A percentile compares a stretch with the other conserved stretches of the same genome.
Evolutionary conservation across 2,797 vertebrate genomes (phyloP).

Genomic region (Thunnus albacares): DNA sequence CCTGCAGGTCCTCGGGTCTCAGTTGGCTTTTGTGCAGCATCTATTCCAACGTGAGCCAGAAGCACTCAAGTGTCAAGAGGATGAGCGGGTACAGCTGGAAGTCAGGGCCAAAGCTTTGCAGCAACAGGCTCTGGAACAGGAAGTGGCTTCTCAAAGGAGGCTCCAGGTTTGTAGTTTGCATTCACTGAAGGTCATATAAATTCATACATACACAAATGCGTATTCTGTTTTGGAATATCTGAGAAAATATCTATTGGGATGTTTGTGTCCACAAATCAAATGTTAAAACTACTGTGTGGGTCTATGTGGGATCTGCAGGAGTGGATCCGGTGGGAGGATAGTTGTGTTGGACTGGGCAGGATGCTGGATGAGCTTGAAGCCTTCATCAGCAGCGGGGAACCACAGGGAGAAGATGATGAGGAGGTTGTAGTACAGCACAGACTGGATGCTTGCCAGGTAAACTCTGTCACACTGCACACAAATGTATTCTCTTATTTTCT

Average conservation of each 20-base stretch:
- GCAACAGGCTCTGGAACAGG: slow-evolving; percentile 82
- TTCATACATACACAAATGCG: slow-evolving; percentile 36
- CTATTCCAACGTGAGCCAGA: slow-evolving; percentile 82
- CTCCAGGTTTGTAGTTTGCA: slow-evolving; percentile 86
- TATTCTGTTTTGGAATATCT: slow-evolving; percentile 7
- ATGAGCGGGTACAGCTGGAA: slow-evolving; percentile 80
- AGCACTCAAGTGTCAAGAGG: slow-evolving; percentile 80
- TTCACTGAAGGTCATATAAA: slow-evolving; percentile 54
- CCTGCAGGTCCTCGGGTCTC: slow-evolving; percentile 86
- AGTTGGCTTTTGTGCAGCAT: slow-evolving; percentile 81
- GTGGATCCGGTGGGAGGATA: slow-evolving; percentile 89
- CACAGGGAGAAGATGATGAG: slow-evolving; percentile 81
- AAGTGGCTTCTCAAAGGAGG: slow-evolving; percentile 83
- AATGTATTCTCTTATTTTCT: not conserved
- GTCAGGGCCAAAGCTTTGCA: slow-evolving; percentile 82
- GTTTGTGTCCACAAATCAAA: slow-evolving; percentile 19
- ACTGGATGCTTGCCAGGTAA: slow-evolving; percentile 90
- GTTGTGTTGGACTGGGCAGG: slow-evolving; percentile 76
- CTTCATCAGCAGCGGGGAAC: slow-evolving; percentile 79
- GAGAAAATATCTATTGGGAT: not conserved
- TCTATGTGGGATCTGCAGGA: slow-evolving; percentile 79
- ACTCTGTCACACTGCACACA: slow-evolving; percentile 3
- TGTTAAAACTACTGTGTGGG: slow-evolving; percentile 5
- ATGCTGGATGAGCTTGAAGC: slow-evolving; percentile 88
- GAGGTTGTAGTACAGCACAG: slow-evolving; percentile 77